Conservation (phyloP, 2,113 vertebrate genomes). For the Zosterops borbonicus region DNA sequence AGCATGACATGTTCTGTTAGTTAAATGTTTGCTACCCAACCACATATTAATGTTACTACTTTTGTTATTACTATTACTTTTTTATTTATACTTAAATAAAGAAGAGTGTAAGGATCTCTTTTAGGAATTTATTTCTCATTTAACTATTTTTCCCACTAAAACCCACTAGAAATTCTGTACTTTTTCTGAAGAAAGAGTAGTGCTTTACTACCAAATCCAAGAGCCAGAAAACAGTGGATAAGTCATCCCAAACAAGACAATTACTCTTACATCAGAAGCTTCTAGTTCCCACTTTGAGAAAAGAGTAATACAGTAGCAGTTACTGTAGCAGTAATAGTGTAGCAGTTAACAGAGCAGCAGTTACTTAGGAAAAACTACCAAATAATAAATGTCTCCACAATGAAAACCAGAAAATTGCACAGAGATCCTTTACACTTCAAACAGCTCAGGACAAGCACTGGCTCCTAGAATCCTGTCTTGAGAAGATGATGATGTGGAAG, state of each 20-base stretch:
- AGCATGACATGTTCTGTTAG: background rate
- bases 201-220: background rate
- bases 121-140: background rate
- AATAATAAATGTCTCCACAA: background rate
- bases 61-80: background rate
- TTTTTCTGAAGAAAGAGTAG: background rate
- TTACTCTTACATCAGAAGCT: background rate
- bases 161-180: background rate
- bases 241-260: background rate
- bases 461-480: background rate
- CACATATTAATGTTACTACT: background rate
- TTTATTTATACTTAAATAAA: background rate
- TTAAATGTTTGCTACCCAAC: background rate
- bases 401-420: background rate
- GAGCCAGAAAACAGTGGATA: background rate
- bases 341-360: background rate
- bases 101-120: background rate
- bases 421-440: background rate
- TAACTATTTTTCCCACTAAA: background rate
- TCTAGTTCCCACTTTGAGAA: background rate
- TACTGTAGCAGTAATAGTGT: background rate
- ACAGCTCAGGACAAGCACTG: background rate
- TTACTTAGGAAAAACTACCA: background rate
- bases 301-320: background rate
- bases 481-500: background rate